Evolutionary conservation across 2,113 vertebrate genomes (phyloP), one percentile per base, ranked within the genome.

Genomic region (Eptesicus fuscus): DNA sequence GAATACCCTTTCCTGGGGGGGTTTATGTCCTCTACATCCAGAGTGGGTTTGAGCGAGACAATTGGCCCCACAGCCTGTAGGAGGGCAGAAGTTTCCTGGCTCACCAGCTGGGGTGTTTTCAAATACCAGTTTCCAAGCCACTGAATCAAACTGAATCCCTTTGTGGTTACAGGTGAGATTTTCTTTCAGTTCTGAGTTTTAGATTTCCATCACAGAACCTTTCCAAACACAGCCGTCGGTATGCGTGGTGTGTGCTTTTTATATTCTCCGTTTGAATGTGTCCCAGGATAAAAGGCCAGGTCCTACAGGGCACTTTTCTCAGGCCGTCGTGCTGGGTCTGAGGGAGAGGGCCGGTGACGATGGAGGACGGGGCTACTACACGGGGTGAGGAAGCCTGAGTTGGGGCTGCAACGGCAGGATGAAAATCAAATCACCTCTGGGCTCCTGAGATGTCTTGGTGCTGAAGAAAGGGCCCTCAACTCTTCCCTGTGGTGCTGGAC

Each of bases 121-220:
- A 83, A 90, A 88, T 74, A 91, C 42, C 44, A 96, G 86, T 96
- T 96, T 97, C 90, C 88, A 95, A 94, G 83, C 70, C 63, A 37
- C 71, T 96, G 96, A 97, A 94, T 97, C 96, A 97, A 74, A 96
- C 79, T 14, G 93, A 95, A 76, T 79, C 65, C 95, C 84, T 96
- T 67, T 16, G 83, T 94, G 92, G 95, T 93, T 82, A 80, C 37
- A 96, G 88, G 95, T 94, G 73, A 97, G 87, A 40, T 69, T 69
- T 69, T 61, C 85, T 97, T 94, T 96, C 76, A 88, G 70, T 88
- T 96, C 76, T 53, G 59, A 53, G 79, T 87, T 94, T 93, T 96
- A 97, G 84, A 69, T 76, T 97, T 96, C 90, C 73, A 91, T 90
- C 91, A 90, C 93, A 97, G 80, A 82, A 92, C 61, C 70, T 96